Evolutionary conservation across 2,888 invertebrate genomes (phyloP), one percentile per base, ranked within the genome.

Genomic region (Peribatodes rhomboidaria): DNA sequence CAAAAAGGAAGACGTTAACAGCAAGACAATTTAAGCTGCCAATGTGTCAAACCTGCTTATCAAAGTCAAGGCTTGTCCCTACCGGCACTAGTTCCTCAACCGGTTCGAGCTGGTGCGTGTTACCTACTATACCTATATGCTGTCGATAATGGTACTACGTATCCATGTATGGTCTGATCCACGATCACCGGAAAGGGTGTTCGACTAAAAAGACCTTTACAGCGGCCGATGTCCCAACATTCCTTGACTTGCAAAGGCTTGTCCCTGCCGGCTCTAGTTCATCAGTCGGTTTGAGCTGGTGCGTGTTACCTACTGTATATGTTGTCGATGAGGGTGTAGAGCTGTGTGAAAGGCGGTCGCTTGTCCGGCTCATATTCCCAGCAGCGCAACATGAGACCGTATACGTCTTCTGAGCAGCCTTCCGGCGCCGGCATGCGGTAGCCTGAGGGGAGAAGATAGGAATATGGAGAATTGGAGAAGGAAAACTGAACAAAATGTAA

Each of bases 281-380:
- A n/a, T n/a, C n/a, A n/a, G n/a, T 42, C 10, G 46, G 2, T 18
- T 6, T 35, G 14, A 6, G 14, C n/a, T 39, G 14, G 22, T 27
- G 27, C 31, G 37, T 82, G n/a, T 6, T 90, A 92, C 78, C 91
- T 88, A 72, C 91, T 91, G 79, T 90, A 93, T 46, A 96, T 92
- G 74, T 95, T 95, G 83, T 97, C 97, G 16, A 97, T 96, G 70
- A 95, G 94, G 33, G 96, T 95, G 84, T 95, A 96, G 76, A 98
- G 97, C 90, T 98, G 97, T 86, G 97, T 96, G 89, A 99, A 99
- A 87, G 98, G 98, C 41, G 98, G 98, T 76, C 99, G 94, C 79
- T 97, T 96, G 71, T 98, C 98, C 2, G 98, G 96, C 81, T 98
- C 97, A 83, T 98, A 98, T 81, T 98, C 97, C 99, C 99, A 99